Conservation (phyloP, 2,113 vertebrate species). For the Psilopsiagon aurifrons region DNA sequence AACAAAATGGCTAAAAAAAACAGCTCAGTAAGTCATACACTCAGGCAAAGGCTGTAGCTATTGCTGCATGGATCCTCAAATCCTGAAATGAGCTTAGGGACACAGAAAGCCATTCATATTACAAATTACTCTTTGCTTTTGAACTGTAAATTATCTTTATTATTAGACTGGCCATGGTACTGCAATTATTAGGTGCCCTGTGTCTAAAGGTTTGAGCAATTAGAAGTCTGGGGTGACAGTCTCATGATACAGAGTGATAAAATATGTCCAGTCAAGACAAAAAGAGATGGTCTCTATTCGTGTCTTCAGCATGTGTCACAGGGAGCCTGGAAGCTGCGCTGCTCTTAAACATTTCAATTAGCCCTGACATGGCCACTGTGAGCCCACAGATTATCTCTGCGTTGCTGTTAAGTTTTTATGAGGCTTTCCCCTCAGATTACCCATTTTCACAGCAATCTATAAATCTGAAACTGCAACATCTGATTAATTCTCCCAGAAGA, state of each 20-base stretch:
- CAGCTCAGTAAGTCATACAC: constrained; percentile 14
- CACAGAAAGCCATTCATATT: constrained; percentile 68
- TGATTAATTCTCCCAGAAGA: constrained; percentile 61
- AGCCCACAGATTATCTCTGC: constrained; percentile 66
- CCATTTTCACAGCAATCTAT: constrained; percentile 55
- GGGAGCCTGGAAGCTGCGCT: constrained; percentile 42
- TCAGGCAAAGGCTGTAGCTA: not conserved
- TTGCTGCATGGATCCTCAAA: constrained; percentile 28
- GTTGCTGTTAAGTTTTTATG: constrained; percentile 68
- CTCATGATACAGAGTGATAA: constrained; percentile 71
- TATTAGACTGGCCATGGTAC: constrained; percentile 70
- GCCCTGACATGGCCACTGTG: constrained; percentile 60
- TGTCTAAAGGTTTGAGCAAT: constrained; percentile 79
- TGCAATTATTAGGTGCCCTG: constrained; percentile 77
- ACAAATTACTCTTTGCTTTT: constrained; percentile 70
- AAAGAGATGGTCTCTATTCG: constrained; percentile 67
- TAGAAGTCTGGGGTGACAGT: constrained; percentile 67
- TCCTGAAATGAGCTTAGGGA: constrained; percentile 59
- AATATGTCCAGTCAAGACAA: constrained; percentile 74
- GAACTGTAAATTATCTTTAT: constrained; percentile 81
- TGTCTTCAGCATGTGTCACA: constrained; percentile 65
- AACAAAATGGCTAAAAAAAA: constrained; percentile 44
- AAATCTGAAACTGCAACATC: constrained; percentile 69
- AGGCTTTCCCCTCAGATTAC: constrained; percentile 62
- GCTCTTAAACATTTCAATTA: constrained; percentile 74